Base-by-base conservation (phyloP, 2,888 invertebrate species). In the Eupeodes latifasciatus region DNA sequence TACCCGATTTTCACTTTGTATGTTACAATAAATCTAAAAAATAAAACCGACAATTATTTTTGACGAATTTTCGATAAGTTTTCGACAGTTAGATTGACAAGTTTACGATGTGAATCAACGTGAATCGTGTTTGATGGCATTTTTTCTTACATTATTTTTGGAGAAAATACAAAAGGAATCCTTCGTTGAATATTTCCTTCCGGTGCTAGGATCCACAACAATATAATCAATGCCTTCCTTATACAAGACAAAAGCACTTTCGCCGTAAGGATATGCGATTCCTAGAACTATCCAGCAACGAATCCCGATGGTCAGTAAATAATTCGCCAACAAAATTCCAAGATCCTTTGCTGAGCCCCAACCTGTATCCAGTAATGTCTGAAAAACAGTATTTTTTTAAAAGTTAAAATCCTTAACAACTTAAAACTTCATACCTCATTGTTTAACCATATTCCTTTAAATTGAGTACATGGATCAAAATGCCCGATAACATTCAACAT, bases 321-420 rank as follows among this genome's bases (percentile, higher is more conserved):
- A 98, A 92, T 98, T 98, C 64, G 96, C 96, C 16, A 99, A 94
- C 4, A 98, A 94, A 47, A 98, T 95, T 0, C 97, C 97, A 92
- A 98, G 96, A 92, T 99, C 98, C 89, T 97, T 95, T 47, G 96
- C 95, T n/a, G 97, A 97, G 0, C 98, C 98, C 91, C 96, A 95
- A 69, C 96, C 94, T 90, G 97, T 95, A 90, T 96, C 92, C 16
- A 93, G 90, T 36, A 93, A 74, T 0, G 91, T 84, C 90, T 92
- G 34, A 14, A 76, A 80, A 62, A 57, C 27, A 27, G 27, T n/a
- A n/a, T 75, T 40, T 49, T 74, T 62, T 12, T 51, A 6, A 19
- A 2, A 14, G 61, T 44, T 62, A 4, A 36, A 11, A 36, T 64
- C 11, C 9, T 7, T 40, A 40, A 40, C 3, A 40, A 40, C 40